phyloP scores from a whole-genome alignment of 2,888 invertebrate genomes.

The Chalcosyrphus nemorum region DNA sequence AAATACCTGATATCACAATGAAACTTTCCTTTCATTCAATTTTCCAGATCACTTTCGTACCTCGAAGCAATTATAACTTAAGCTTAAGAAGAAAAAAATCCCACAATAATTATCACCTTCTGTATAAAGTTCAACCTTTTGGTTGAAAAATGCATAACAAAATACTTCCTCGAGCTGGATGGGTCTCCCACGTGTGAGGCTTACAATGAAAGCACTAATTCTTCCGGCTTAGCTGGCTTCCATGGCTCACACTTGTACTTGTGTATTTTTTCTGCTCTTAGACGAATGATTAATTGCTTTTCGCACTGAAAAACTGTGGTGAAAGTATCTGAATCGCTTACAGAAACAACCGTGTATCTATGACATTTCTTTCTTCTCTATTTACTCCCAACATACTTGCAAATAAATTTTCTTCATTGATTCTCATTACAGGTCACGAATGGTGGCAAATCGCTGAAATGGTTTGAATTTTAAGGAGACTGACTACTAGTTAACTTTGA shows the following conservation, averaged over 20 bases:
- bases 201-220: slow-evolving; percentile 3
- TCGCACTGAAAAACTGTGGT: slow-evolving; percentile 13
- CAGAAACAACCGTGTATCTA: background rate
- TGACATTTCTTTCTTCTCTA: no score
- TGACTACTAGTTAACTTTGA: background rate
- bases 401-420: background rate
- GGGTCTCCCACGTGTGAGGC: slow-evolving; percentile 29
- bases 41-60: slow-evolving; percentile 36
- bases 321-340: slow-evolving; percentile 19
- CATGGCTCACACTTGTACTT: slow-evolving; percentile 17
- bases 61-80: slow-evolving; percentile 31
- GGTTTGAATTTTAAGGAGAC: background rate
- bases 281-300: slow-evolving; percentile 19
- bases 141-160: slow-evolving; percentile 25
- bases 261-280: no score
- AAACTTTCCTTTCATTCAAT: slow-evolving; percentile 51
- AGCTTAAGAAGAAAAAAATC: no score
- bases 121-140: slow-evolving; percentile 7
- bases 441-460: background rate
- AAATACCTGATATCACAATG: slow-evolving; percentile 3
- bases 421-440: background rate
- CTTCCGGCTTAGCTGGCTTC: background rate
- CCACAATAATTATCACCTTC: slow-evolving; percentile 48
- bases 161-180: slow-evolving; percentile 19
- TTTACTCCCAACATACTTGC: no score